phyloP scores from a whole-genome alignment of 1,140 invertebrate species.

The Palaemon carinicauda region DNA sequence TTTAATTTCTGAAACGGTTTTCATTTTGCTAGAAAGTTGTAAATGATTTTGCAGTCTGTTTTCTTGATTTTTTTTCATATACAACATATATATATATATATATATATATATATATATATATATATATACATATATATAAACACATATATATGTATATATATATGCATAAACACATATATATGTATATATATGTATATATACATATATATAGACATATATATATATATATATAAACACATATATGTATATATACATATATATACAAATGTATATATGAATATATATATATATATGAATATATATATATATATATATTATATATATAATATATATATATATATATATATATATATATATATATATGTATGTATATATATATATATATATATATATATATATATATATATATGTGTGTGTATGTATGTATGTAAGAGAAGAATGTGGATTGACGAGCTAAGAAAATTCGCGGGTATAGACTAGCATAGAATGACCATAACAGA shows the following conservation, averaged over 20 bases:
- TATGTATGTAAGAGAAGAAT: no score
- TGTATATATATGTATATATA: background rate
- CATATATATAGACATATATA: background rate
- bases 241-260: background rate
- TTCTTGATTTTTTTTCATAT: no score
- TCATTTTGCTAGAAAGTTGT: no score
- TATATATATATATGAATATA: background rate
- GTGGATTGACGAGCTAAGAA: no score
- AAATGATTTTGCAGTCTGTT: no score
- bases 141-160: background rate
- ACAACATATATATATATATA: background rate
- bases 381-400: background rate
- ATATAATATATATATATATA: background rate
- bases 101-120: constrained; percentile 4
- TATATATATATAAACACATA: background rate
- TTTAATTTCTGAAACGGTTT: no score
- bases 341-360: background rate
- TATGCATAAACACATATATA: background rate
- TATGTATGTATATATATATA: background rate
- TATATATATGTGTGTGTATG: no score
- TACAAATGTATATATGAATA: background rate
- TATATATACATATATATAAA: background rate
- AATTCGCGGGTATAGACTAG: no score
- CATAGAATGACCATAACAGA: no score
- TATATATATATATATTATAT: background rate